Base-by-base conservation (phyloP, 2,888 invertebrate species). In the Clistopyga incitator region DNA sequence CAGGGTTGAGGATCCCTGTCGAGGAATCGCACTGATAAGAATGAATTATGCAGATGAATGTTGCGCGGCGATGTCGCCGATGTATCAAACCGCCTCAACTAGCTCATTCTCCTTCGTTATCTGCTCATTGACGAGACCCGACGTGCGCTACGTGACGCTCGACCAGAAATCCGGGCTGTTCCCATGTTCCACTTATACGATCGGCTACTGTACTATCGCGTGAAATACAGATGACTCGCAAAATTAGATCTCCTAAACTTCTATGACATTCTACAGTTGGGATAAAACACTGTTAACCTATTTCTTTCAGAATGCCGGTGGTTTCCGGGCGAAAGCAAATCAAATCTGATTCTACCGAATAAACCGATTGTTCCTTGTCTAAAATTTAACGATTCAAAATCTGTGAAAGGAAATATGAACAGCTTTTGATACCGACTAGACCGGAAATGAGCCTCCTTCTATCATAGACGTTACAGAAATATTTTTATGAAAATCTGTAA, bases 21-120 rank as follows among this genome's bases (percentile, higher is more conserved):
- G 84, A 65, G 88, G 89, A 92, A 91, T 92, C 89, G 87, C 87
- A 90, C 89, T 91, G 92, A 91, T 92, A 91, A 92, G 91, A 92
- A 92, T 90, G 90, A 92, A 92, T 92, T 92, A 91, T 92, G 91
- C 91, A 90, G 90, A 92, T 92, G 91, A 90, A 91, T 91, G 90
- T 91, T 91, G 90, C 90, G 78, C 78, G 91, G 91, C 90, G 91
- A 91, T 90, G 92, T 92, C 92, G 92, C 92, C 91, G 92, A 91
- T 91, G 90, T 91, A 91, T 92, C 90, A 91, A 90, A 90, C 90
- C 88, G 92, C 88, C 90, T 90, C 91, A 92, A 92, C 92, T 92
- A 89, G 90, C 92, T 92, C 92, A 92, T 92, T 92, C 92, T 90
- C 90, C 92, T 92, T 92, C 91, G 92, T 92, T 92, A 90, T 92